A percentile compares a stretch with the other conserved stretches of the same genome.
phyloP scores from a whole-genome alignment of 2,888 invertebrate genomes.

The Drosophila neonasuta region DNA sequence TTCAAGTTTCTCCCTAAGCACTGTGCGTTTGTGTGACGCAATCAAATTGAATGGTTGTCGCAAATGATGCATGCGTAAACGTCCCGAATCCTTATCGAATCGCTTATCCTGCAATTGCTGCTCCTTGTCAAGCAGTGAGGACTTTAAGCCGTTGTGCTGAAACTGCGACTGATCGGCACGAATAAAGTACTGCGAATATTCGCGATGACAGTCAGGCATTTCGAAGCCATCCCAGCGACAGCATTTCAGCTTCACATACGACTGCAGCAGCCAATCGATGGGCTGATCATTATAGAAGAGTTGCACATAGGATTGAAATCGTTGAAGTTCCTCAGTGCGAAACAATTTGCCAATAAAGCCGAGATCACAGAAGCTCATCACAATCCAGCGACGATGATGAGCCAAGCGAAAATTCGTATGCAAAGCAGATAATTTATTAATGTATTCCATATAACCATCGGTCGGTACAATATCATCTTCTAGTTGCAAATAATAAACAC shows the following conservation, averaged over 20 bases:
- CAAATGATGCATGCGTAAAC: constrained; percentile 42
- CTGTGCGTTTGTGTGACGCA: constrained; percentile 14
- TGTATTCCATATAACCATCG: constrained; percentile 41
- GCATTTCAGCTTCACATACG: constrained; percentile 39
- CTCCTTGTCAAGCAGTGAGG: constrained; percentile 41
- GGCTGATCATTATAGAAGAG: constrained; percentile 56
- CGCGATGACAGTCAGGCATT: constrained; percentile 16
- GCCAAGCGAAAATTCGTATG: constrained; percentile 42
- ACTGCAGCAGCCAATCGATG: constrained; percentile 59
- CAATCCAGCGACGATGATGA: constrained; percentile 38
- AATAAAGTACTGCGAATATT: constrained; percentile 20
- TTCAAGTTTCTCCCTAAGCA: neutral
- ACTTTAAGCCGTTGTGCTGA: constrained; percentile 41
- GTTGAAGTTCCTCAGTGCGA: constrained; percentile 19
- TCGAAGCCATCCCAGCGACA: constrained; percentile 44
- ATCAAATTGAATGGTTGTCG: constrained; percentile 44
- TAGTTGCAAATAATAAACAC: constrained; percentile 55
- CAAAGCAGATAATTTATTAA: constrained; percentile 27
- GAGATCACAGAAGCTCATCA: constrained; percentile 49
- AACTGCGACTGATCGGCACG: constrained; percentile 46
- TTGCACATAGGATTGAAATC: constrained; percentile 35
- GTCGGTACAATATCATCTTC: constrained; percentile 48
- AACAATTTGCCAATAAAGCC: constrained; percentile 62
- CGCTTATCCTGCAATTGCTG: constrained; percentile 25
- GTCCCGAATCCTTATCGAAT: neutral